phyloP scores from a whole-genome alignment of 2,797 vertebrate genomes.

The Rhinatrema bivittatum region DNA sequence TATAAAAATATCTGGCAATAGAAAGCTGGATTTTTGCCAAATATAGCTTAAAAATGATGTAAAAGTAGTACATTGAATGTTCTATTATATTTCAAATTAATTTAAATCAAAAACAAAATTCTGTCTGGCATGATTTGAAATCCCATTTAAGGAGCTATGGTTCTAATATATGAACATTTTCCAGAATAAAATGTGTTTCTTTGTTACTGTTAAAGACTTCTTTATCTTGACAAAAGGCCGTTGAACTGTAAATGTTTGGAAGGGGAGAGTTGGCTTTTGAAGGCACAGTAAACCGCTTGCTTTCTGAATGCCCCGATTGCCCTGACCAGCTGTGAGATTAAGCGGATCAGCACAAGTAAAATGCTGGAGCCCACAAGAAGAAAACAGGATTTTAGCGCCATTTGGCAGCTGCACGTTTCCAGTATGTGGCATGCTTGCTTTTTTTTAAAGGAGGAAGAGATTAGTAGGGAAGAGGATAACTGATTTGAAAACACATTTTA shows the following conservation, averaged over 20 bases:
- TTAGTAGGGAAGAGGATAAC: constrained; percentile 19
- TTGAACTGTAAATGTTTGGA: constrained; percentile 28
- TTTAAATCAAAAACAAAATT: too few relatives aligned
- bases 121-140: too few relatives aligned
- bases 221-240: constrained; percentile 33
- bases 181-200: too few relatives aligned
- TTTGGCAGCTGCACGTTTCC: constrained; percentile 6
- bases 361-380: constrained; percentile 32
- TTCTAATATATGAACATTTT: too few relatives aligned
- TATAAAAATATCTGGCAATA: too few relatives aligned
- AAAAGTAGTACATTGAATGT: too few relatives aligned
- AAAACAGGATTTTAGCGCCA: constrained; percentile 21
- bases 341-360: constrained; percentile 29
- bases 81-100: too few relatives aligned
- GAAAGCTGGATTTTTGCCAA: too few relatives aligned
- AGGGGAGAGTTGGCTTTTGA: constrained; percentile 26
- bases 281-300: constrained; percentile 38
- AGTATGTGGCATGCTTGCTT: constrained; percentile 10
- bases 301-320: constrained; percentile 35
- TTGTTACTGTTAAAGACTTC: too few relatives aligned
- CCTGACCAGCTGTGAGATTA: constrained; percentile 18
- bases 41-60: too few relatives aligned
- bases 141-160: too few relatives aligned
- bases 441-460: constrained; percentile 19
- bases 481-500: constrained; percentile 10